Percentiles rank a stretch among this genome's conserved stretches.
These are phyloP conservation scores for Tryphoninae sp. DNA, from an alignment of 2,888 invertebrate genomes.

Conservation along the genomic window DNA sequence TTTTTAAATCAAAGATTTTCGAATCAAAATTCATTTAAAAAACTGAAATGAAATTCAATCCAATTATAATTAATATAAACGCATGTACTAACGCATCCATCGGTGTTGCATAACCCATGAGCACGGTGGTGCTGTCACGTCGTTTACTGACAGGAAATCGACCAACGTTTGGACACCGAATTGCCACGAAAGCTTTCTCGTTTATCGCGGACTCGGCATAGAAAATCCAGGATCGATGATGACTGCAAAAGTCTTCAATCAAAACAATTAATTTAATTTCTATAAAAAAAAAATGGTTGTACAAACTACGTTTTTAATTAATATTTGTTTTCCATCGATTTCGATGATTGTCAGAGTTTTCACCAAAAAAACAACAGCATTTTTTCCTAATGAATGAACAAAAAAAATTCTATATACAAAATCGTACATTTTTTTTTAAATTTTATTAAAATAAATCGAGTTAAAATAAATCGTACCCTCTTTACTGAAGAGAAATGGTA, in stretches of 20 bases:
- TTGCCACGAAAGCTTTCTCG: constrained; percentile 79
- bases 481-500: constrained; percentile 64
- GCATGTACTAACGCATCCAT: constrained; percentile 29
- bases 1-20: too few species aligned
- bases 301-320: too few species aligned
- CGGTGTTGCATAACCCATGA: constrained; percentile 74
- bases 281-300: not conserved
- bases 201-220: constrained; percentile 81
- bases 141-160: not conserved
- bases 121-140: constrained; percentile 2
- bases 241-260: constrained; percentile 82
- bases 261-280: not conserved
- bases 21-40: not conserved
- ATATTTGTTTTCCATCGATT: not conserved
- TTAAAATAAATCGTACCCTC: constrained; percentile 73
- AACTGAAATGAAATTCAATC: too few species aligned
- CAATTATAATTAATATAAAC: too few species aligned
- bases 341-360: not conserved
- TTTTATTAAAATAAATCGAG: not conserved
- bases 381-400: not conserved
- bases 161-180: constrained; percentile 60
- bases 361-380: not conserved
- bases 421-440: not conserved
- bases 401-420: not conserved
- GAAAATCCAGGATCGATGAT: constrained; percentile 82